Base-by-base conservation (phyloP, 2,113 vertebrate species). In the Columba livia region DNA sequence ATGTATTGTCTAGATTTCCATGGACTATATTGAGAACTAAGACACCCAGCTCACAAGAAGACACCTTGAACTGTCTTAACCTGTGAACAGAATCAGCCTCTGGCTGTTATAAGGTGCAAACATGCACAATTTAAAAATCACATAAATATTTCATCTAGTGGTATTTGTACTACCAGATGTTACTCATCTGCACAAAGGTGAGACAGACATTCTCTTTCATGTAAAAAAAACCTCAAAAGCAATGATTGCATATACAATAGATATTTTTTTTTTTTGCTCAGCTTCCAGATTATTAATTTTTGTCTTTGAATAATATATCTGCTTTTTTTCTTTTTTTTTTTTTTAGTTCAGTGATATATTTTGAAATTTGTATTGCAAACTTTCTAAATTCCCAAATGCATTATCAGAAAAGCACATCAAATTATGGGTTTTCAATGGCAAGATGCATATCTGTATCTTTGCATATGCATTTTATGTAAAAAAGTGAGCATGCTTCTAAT, bases 401-500 rank as follows among this genome's bases (percentile, higher is more conserved):
- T 89, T 95, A 80, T 94, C 95, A 93, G 79, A 92, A 67, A 80
- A 87, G 75, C 58, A 74, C 69, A 93, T 38, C 61, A 95, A 97
- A 94, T 95, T 79, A 90, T 36, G 62, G 53, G 12, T 70, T 95
- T 96, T 67, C 82, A 85, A 25, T 83, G 51, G 65, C 73, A 90
- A 89, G 72, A 82, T 56, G 79, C 31, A 11, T 81, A 82, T 85
- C 86, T 86, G 44, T 79, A 72, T 90, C 65, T 92, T 96, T 67
- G 44, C 93, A 92, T 95, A 96, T 94, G 88, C 69, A 97, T 96
- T 81, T 97, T 96, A 96, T 97, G 85, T 94, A 95, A 96, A 97
- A 96, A 83, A 62, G 75, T 15, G 4, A 88, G 29, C 71, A 69
- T 50, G 48, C 67, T 94, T 95, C 95, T 97, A 73, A 96, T 97